A percentile compares a stretch with the other conserved stretches of the same genome.
Conservation (phyloP, 2,113 vertebrate species). For the Gorsachius goisagi region DNA sequence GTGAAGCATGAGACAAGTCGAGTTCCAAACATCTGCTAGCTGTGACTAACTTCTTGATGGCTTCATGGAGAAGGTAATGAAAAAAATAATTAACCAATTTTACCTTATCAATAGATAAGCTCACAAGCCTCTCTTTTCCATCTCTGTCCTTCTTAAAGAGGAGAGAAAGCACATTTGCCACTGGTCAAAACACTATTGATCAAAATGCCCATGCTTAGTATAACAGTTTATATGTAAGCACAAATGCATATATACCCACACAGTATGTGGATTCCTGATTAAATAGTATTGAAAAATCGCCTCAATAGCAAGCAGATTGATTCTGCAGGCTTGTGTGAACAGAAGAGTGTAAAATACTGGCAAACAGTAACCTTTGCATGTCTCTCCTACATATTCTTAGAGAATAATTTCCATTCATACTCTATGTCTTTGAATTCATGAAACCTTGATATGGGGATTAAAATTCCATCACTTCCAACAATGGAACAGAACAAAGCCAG, state of each 20-base stretch:
- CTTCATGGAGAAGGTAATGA: neutral
- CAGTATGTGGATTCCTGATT: neutral
- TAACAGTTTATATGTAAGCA: neutral
- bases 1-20: neutral
- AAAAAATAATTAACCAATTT: neutral
- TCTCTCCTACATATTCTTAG: neutral
- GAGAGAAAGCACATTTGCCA: neutral
- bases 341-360: neutral
- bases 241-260: neutral
- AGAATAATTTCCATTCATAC: neutral
- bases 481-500: neutral
- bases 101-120: neutral
- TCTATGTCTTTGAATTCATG: neutral
- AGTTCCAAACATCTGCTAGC: neutral
- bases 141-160: neutral
- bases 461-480: neutral
- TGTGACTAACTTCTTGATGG: neutral
- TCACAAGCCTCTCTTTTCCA: neutral
- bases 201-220: neutral
- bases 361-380: neutral
- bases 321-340: neutral
- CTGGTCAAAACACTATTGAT: neutral
- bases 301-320: neutral
- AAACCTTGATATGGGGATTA: neutral
- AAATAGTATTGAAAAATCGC: neutral